Evolutionary conservation across 2,113 vertebrate species (phyloP), one percentile per base, ranked within the genome.

Genomic region (Macaca nemestrina): DNA sequence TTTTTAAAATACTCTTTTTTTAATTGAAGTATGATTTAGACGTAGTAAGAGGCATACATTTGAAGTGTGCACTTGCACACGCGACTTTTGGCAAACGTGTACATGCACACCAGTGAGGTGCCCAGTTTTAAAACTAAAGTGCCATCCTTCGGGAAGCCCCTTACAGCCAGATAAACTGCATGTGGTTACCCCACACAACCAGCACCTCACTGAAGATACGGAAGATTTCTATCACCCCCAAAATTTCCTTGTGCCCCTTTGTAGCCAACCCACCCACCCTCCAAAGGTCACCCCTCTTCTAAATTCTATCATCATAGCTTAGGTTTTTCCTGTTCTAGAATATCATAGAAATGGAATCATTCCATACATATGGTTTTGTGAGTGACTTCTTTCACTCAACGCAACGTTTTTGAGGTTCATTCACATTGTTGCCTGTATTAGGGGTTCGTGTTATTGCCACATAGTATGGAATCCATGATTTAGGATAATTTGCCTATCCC

Each of bases 61-160:
- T 75, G 50, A 59, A 76, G 57, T 12, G 35, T 38, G 9, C 1
- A 0, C 20, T 40, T 88, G 35, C 0, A 78, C 35, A 4, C 1
- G 32, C 48, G 3, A 6, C 8, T 64, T 43, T n/a, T 89, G 52
- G 38, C 52, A 61, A 20, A 0, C 2, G 23, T 20, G 32, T 4
- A 14, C 23, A 3, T 3, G 35, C 3, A 0, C 1, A 3, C 16
- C 6, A 9, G 23, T 3, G 0, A 9, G 48, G 16, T 12, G 8
- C 25, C 50, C 9, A 11, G 27, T 38, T 70, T 18, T 8, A 50
- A 88, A 50, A 38, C 25, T n/a, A 52, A 83, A 72, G 27, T 7
- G 14, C 27, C 35, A 18, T 3, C 0, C 32, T 55, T 13, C 7
- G 1, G 85, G 32, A 85, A 64, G 48, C n/a, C 17, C 85, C 43